Conservation (phyloP, 2,797 vertebrate genomes). For the Momotus momota region DNA sequence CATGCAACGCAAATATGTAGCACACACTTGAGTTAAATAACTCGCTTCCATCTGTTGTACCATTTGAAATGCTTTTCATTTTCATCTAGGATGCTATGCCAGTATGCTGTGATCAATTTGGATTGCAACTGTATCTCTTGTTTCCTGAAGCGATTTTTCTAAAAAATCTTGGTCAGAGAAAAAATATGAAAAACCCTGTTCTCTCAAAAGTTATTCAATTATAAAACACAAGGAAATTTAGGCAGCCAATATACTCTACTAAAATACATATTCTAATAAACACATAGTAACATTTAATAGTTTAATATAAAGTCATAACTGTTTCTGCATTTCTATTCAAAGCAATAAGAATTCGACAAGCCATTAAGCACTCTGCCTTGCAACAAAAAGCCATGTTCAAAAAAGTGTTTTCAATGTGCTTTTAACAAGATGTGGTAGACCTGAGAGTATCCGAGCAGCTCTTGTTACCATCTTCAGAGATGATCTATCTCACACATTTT, state of each 20-base stretch:
- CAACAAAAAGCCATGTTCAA: neutral
- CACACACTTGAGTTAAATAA: neutral
- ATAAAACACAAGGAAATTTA: neutral
- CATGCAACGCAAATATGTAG: neutral
- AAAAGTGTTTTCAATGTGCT: neutral
- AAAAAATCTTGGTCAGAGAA: neutral
- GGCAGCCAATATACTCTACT: neutral
- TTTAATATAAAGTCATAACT: neutral
- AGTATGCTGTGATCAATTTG: neutral
- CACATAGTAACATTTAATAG: neutral
- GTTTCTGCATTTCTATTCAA: neutral
- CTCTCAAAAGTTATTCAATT: neutral
- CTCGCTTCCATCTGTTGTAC: conserved; percentile 12
- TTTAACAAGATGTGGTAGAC: neutral
- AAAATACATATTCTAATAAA: neutral
- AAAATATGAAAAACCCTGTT: accelerated
- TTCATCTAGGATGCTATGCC: neutral
- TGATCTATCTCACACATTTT: neutral
- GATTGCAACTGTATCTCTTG: neutral
- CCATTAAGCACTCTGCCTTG: neutral
- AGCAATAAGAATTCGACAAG: neutral
- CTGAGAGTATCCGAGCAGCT: neutral
- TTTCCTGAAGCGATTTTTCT: neutral
- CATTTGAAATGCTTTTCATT: neutral
- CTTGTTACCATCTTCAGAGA: neutral